Conservation (phyloP, 2,797 vertebrate genomes). For the Synanceia verrucosa region DNA sequence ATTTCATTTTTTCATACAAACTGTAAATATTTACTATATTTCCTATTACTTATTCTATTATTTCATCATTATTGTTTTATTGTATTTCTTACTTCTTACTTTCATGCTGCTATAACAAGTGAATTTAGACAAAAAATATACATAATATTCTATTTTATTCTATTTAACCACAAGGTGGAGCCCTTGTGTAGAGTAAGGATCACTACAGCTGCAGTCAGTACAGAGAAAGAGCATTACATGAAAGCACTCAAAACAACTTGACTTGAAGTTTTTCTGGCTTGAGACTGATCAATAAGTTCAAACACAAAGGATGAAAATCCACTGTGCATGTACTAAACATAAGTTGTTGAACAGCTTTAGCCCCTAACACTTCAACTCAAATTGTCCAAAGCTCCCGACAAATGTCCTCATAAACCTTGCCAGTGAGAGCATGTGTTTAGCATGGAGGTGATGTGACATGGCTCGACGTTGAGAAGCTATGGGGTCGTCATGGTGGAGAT, state of each 20-base stretch:
- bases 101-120: no score
- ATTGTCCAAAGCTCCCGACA: background rate
- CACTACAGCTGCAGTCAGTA: background rate
- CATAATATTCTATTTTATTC: no score
- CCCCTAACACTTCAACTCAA: background rate
- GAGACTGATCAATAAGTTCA: background rate
- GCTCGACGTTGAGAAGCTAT: conserved; percentile 7
- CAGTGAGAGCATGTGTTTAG: background rate
- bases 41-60: no score
- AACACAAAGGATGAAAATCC: background rate
- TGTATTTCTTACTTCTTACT: no score
- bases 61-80: no score
- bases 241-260: background rate
- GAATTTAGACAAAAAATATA: no score
- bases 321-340: background rate
- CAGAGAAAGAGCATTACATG: background rate
- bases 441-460: background rate
- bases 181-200: background rate
- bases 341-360: background rate
- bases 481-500: background rate
- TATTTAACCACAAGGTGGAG: conserved; percentile 44
- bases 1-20: no score
- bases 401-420: background rate
- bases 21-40: no score
- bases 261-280: background rate